Base-by-base conservation (phyloP, 1,140 invertebrate genomes). In the Apocrypta bakeri region DNA sequence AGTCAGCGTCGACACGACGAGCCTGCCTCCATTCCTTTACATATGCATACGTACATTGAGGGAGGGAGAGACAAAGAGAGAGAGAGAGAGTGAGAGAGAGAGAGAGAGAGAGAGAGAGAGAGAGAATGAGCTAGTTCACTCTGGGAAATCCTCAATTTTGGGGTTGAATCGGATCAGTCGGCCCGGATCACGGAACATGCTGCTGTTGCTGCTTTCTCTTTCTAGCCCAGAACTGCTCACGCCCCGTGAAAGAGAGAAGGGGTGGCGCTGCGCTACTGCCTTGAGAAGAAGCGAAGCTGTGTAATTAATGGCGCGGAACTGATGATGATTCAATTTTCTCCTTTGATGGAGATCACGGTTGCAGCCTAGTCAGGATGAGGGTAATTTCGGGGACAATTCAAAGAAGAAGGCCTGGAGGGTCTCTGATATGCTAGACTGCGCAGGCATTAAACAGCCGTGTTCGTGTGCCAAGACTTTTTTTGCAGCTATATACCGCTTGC, bases 251-350 rank as follows among this genome's bases (percentile, higher is more conserved):
- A 31, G 66, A 31, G 63, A 0, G 63, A 66, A 29, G 27, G 25
- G 27, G 24, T 27, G n/a, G 61, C 6, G 27, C 63, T 27, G 63
- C 63, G 25, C 24, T 66, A 17, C 27, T n/a, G 63, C 63, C 8
- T 12, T 25, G 63, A 66, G 48, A 64, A 73, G 48, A 73, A 72
- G 14, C 56, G 9, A 9, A 24, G 42, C n/a, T 9, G n/a, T 82
- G 40, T 63, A 83, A 83, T 83, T 78, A 83, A 83, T 83, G 68
- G 61, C 77, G 68, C 48, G 76, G 33, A 83, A 83, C 76, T 79
- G 69, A 83, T 73, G 69, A 83, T 83, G 68, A 83, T 83, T 83
- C 82, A 73, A 83, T 83, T 79, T 83, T 78, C 75, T 56, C 37
- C 76, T 79, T 79, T 83, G 81, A 78, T 12, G 75, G 66, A 72